These are phyloP conservation scores for Clarias pachynema DNA, from an alignment of 2,797 vertebrate species.

Conservation along the genomic window DNA sequence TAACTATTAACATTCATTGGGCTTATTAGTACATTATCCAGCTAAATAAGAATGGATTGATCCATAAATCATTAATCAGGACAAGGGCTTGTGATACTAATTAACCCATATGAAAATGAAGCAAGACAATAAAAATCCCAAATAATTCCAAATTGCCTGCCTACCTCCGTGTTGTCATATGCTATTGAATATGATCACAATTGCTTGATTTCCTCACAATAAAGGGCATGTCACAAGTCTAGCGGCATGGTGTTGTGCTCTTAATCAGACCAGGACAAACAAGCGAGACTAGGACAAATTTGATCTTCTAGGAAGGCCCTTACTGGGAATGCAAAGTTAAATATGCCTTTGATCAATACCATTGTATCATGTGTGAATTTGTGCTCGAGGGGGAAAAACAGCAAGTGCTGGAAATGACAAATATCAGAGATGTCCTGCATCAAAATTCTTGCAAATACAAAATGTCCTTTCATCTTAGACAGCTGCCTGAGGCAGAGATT, in stretches of 20 bases:
- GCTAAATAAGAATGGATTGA: not conserved
- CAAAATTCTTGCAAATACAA: not conserved
- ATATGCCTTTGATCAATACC: constrained; percentile 8
- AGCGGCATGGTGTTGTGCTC: not conserved
- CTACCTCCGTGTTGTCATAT: not conserved
- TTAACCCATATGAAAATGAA: not conserved
- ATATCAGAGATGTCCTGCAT: constrained; percentile 1
- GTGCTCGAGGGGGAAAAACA: not conserved
- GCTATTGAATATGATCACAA: not conserved
- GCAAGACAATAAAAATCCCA: not conserved
- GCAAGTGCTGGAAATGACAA: not conserved
- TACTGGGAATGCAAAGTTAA: not conserved
- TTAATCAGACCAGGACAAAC: not conserved
- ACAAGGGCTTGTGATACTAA: not conserved
- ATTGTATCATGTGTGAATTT: not conserved
- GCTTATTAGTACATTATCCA: not conserved
- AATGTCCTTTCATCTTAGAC: constrained; percentile 3
- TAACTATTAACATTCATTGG: not conserved
- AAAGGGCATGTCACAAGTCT: not conserved
- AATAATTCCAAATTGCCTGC: not conserved
- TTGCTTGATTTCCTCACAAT: not conserved
- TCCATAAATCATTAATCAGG: not conserved
- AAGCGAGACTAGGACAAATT: not conserved
- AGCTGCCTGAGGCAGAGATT: constrained; percentile 12
- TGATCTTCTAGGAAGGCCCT: not conserved